Evolutionary conservation across 2,113 vertebrate genomes (phyloP), one percentile per base, ranked within the genome.

Genomic region (Sciurus niger): DNA sequence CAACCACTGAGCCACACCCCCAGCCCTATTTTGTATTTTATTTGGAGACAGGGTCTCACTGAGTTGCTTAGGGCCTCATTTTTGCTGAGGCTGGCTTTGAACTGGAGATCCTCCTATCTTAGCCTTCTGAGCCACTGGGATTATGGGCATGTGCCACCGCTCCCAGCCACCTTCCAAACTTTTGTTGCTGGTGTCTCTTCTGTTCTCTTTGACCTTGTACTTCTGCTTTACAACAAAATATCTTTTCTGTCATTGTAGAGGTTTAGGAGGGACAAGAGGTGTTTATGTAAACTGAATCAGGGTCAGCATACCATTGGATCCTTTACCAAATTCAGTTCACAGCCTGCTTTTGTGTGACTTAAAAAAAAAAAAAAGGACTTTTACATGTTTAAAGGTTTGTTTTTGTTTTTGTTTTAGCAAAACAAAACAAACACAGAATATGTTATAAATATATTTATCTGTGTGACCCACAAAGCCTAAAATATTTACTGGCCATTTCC

Each of bases 161-260:
- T 48, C 46, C 46, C 9, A 9, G 46, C 5, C 46, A 48, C 46
- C 58, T 86, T 94, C 55, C 30, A 32, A 55, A 51, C 40, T 22
- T 72, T 67, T 95, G 51, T 70, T 94, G 53, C 46, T 80, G 51
- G 13, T 88, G 18, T 83, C 84, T 93, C 37, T 8, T 51, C 51
- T 73, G 6, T 78, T 84, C 28, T 72, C 24, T 77, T 93, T 78
- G n/a, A 73, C 30, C 30, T 24, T 67, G 51, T 70, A 51, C 22
- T 55, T 90, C 74, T 53, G 30, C 68, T 83, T 80, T 67, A 43
- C 30, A 86, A 28, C 20, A 68, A 58, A 68, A 18, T 51, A 12
- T 60, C n/a, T 65, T 79, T 53, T 34, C 43, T 65, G 51, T 94
- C 73, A 53, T 51, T 80, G 63, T 28, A 12, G 76, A 55, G 53